phyloP scores from a whole-genome alignment of 2,888 invertebrate genomes.

The Aphrophora alni region DNA sequence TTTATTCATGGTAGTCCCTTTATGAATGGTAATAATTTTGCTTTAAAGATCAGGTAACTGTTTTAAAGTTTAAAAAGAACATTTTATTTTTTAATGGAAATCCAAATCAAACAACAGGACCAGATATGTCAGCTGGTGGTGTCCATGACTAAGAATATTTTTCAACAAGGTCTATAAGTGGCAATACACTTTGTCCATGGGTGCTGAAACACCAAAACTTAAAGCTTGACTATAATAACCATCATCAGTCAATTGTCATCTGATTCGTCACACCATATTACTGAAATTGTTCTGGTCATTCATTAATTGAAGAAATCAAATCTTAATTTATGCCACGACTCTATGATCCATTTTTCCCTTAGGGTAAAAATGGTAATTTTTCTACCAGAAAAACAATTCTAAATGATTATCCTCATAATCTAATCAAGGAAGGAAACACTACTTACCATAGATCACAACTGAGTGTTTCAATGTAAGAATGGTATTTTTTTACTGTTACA shows the following conservation, averaged over 20 bases:
- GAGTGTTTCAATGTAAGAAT: slow-evolving; percentile 71
- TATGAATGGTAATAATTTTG: slow-evolving; percentile 65
- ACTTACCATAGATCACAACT: slow-evolving; percentile 75
- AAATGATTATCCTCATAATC: slow-evolving; percentile 67
- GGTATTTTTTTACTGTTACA: no score
- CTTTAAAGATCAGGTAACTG: slow-evolving; percentile 53
- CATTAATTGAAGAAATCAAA: slow-evolving; percentile 31
- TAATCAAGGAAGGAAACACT: slow-evolving; percentile 66
- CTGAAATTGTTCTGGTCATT: slow-evolving; percentile 64
- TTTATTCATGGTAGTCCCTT: slow-evolving; percentile 62
- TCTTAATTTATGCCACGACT: slow-evolving; percentile 60
- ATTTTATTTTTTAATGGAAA: slow-evolving; percentile 55
- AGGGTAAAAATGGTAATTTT: slow-evolving; percentile 73
- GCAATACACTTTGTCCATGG: slow-evolving; percentile 70
- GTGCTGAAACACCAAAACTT: slow-evolving; percentile 64
- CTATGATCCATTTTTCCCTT: slow-evolving; percentile 73
- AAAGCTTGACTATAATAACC: slow-evolving; percentile 70
- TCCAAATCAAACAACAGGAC: slow-evolving; percentile 52
- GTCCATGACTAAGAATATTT: slow-evolving; percentile 57
- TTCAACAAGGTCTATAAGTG: slow-evolving; percentile 73
- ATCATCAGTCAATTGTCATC: slow-evolving; percentile 68
- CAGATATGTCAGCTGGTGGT: slow-evolving; percentile 56
- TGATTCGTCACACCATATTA: slow-evolving; percentile 61
- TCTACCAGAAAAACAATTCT: slow-evolving; percentile 64
- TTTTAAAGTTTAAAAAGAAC: slow-evolving; percentile 51